Base-by-base conservation (phyloP, 2,797 vertebrate species). In the Myiotriccus ornatus region DNA sequence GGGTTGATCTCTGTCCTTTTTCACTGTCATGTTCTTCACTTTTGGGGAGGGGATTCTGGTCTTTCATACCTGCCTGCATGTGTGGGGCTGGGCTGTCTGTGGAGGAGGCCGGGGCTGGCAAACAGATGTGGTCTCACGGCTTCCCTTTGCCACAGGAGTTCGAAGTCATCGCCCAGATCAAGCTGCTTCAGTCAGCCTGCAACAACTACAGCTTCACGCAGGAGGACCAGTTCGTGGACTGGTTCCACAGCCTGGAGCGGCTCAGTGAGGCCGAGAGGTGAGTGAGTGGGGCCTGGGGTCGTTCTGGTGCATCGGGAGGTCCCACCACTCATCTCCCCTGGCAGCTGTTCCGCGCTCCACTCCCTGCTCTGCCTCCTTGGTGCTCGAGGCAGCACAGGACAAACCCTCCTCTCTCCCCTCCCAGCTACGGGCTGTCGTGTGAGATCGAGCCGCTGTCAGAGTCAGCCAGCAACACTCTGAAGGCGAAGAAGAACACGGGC, bases 121-220 rank as follows among this genome's bases (percentile, higher is more conserved):
- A 8, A 67, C 44, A 56, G 23, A 27, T 44, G 20, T 12, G 56
- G 8, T 65, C 57, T 41, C 24, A 81, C 2, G 1, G 16, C 47
- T 20, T 81, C 56, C 16, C 1, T 82, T 64, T 89, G 34, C n/a
- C 80, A 37, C 97, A 99, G 99, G 99, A 99, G 71, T 99, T 99
- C 0, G 99, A 99, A 95, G 99, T 99, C 89, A 99, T 99, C 0
- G 99, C 99, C 10, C 99, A 99, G 97, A 99, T 99, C 97, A 99
- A 99, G 92, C 98, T 99, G 89, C 98, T 99, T 12, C 99, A 99
- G 98, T 97, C 99, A 0, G 99, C 99, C 68, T 99, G 99, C 93
- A 99, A 99, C 96, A 99, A 98, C 97, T 99, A 99, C 97, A 99
- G 98, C 93, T 99, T 99, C 90, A 98, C 97, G 0, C 98, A 98